Base-by-base conservation (phyloP, 2,797 vertebrate species). In the Falco cherrug region DNA sequence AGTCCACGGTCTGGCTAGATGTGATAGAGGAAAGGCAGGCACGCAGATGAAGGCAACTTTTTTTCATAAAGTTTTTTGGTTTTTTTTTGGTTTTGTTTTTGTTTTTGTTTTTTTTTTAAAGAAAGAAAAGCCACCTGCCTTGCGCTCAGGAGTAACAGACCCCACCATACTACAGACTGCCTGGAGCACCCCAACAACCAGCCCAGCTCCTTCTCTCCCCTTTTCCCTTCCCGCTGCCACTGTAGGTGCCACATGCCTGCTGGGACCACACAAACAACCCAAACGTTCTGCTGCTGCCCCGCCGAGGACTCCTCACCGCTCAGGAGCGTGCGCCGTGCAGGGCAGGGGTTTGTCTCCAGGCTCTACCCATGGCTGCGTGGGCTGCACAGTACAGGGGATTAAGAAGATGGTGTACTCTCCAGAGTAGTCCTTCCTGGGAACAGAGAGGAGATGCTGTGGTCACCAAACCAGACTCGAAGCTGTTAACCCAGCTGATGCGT, bases 331-430 rank as follows among this genome's bases (percentile, higher is more conserved):
- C 25, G 99, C 99, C 0, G 99, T 99, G 93, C 99, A 99, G 96
- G 99, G 99, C 96, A 99, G 97, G 57, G 99, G 98, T 89, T 99
- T 99, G 94, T 99, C 99, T 48, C 99, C 99, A 0, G 99, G 99
- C 97, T 99, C 99, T 4, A 98, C 97, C 99, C 99, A 99, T 0
- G 99, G 98, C 97, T 99, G 99, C 0, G 99, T 99, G 89, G 99
- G 99, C 97, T 99, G 99, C 57, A 99, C 99, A 0, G 99, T 99
- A 90, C 99, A 99, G 17, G 99, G 99, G 85, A 99, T 98, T 91
- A 99, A 95, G 95, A 99, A 98, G 87, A 99, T 99, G 0, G 98
- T 99, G 96, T 99, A 99, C 94, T 99, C 99, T 37, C 99, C 99
- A 0, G 99, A 99, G 87, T 99, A 99, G 96, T 99, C 99, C 97